Base-by-base conservation (phyloP, 2,888 invertebrate species). In the Epirrhoe alternata region DNA sequence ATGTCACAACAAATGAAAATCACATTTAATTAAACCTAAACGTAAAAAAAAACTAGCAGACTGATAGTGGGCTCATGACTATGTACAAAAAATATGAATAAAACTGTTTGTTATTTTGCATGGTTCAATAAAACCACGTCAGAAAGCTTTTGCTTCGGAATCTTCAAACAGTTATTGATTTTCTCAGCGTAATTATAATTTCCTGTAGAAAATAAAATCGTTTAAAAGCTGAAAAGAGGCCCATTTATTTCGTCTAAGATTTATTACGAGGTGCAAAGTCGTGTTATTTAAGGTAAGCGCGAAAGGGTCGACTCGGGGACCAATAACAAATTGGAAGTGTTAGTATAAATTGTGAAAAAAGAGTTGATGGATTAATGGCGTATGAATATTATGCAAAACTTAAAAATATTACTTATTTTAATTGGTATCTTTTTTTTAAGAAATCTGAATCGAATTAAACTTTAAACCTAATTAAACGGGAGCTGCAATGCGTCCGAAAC, bases 251-350 rank as follows among this genome's bases (percentile, higher is more conserved):
- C 56, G 10, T 16, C 10, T 7, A 61, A 58, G 52, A 67, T 61
- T 69, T 64, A 69, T 66, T 35, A 52, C 31, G 24, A 16, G n/a
- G 24, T 45, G 62, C 58, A 62, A 62, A 64, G 64, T 60, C 66
- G 54, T 57, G 54, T 61, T 64, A 68, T 71, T 71, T 66, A 64
- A 49, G 60, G 35, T 49, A 61, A 68, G 64, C 57, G 65, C 56
- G 60, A 56, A 47, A 45, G 59, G 62, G 60, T 58, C 17, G 62
- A 61, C 38, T 42, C 12, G 38, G 51, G 63, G 67, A 38, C 65
- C 47, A 61, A 66, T 63, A 70, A 66, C 64, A 64, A 66, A 71
- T 71, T 38, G 66, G 17, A 63, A 68, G 64, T 60, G 66, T 51
- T 60, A 60, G 60, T 60, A 68, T 56, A 59, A 71, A 66, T 60